phyloP scores from a whole-genome alignment of 2,797 vertebrate genomes.

The Peromyscus eremicus region DNA sequence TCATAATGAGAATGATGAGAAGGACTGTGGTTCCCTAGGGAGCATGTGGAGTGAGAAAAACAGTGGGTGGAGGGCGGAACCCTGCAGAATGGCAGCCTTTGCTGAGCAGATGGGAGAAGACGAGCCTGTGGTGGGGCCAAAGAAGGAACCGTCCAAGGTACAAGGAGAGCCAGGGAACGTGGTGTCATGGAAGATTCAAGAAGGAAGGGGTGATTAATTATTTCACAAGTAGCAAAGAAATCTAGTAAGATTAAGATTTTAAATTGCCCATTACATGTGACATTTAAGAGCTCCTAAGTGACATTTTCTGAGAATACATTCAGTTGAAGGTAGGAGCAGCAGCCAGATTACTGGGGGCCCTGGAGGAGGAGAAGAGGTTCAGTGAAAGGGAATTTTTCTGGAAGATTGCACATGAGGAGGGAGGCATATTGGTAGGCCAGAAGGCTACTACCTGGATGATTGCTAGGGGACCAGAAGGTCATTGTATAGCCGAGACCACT shows the following conservation, averaged over 20 bases:
- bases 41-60: conserved; percentile 77
- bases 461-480: background rate
- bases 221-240: conserved; percentile 34
- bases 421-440: background rate
- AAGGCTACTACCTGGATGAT: background rate
- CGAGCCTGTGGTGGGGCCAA: background rate
- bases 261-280: conserved; percentile 69
- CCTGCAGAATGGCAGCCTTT: conserved; percentile 67
- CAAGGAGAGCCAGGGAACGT: conserved; percentile 63
- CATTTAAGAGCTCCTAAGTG: conserved; percentile 70
- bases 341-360: conserved; percentile 54
- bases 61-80: conserved; percentile 77
- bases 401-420: background rate
- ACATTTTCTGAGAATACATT: conserved; percentile 72
- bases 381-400: background rate
- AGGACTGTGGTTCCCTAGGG: conserved; percentile 48
- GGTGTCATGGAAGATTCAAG: background rate
- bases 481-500: background rate
- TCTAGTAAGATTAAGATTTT: conserved; percentile 57
- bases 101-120: conserved; percentile 76
- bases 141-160: conserved; percentile 60
- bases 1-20: conserved; percentile 62
- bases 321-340: conserved; percentile 14
- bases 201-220: conserved; percentile 57
- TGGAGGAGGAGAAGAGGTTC: background rate